Evolutionary conservation across 2,113 vertebrate species (phyloP), one percentile per base, ranked within the genome.

Genomic region (Talpa occidentalis): DNA sequence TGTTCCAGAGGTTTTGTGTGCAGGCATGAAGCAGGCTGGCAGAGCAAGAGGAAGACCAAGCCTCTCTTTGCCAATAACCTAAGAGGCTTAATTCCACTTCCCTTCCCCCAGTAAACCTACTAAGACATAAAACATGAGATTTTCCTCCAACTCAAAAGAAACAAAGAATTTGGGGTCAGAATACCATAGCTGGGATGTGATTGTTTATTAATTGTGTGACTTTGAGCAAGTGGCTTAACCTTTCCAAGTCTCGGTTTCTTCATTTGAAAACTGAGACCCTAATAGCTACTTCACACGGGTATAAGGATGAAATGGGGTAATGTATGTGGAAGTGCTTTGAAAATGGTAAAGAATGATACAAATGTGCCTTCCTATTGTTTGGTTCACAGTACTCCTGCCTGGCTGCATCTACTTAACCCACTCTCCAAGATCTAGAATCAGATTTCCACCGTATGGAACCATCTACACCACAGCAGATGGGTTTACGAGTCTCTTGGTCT

Each of bases 401-500:
- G 93, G 79, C 84, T 93, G 92, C 93, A 90, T 94, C 93, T 77
- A 93, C 87, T 96, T 93, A 96, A 97, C 95, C 94, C 94, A 62
- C 90, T 92, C 96, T 97, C 94, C 88, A 93, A 96, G 90, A 97
- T 94, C 74, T 62, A 93, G 95, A 95, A 95, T 96, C 95, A 84
- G 95, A 96, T 96, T 96, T 87, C 96, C 83, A 78, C 92, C 92
- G 67, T 96, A 95, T 96, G 94, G 96, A 95, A 93, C 87, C 93
- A 89, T 95, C 95, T 69, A 78, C 35, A 14, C 35, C 9, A 81
- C 28, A 83, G 93, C 97, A 97, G 96, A 97, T 97, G 96, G 96
- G 84, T 95, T 96, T 96, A 94, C 95, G 90, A 95, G 95, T 80
- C 96, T 96, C 93, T 97, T 93, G 93, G 96, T 97, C 92, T 96